phyloP scores from a whole-genome alignment of 2,888 invertebrate genomes.

The Sesia bembeciformis region DNA sequence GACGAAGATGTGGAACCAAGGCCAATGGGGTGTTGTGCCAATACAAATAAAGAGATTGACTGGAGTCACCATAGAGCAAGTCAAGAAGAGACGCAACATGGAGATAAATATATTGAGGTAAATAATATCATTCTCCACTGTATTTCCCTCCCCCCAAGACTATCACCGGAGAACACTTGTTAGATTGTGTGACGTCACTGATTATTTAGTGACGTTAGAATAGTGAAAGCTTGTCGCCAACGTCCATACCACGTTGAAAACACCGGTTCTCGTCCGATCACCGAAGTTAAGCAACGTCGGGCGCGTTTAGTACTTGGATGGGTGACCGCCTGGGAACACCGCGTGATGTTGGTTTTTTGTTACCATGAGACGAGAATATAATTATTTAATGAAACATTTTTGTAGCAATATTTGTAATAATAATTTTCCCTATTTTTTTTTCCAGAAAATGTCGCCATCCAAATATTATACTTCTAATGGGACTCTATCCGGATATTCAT shows the following conservation, averaged over 20 bases:
- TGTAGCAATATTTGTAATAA: conserved; percentile 2
- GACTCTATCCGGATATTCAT: conserved; percentile 51
- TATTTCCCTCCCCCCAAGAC: no score
- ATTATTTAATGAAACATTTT: no score
- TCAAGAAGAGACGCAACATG: conserved; percentile 43
- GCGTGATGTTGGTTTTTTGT: conserved; percentile 14
- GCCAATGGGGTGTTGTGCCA: conserved; percentile 58
- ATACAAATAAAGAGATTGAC: conserved; percentile 50
- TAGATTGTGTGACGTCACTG: not conserved
- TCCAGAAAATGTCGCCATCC: conserved; percentile 69
- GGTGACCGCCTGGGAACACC: conserved; percentile 43
- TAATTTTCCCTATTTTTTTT: conserved; percentile 3
- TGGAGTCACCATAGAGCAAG: conserved; percentile 44
- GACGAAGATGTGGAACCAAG: conserved; percentile 39
- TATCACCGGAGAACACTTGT: conserved; percentile 21
- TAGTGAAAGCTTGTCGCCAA: conserved; percentile 6
- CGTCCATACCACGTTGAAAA: conserved; percentile 19
- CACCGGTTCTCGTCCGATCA: conserved; percentile 15
- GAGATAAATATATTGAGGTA: conserved; percentile 64
- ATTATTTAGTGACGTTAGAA: not conserved
- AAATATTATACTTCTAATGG: conserved; percentile 68
- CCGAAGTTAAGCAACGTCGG: conserved; percentile 28
- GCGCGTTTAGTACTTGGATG: conserved; percentile 50
- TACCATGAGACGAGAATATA: no score
- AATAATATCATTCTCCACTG: not conserved